A percentile compares a stretch with the other conserved stretches of the same genome.
phyloP scores from a whole-genome alignment of 2,888 invertebrate species.

The Diaphora mendica region DNA sequence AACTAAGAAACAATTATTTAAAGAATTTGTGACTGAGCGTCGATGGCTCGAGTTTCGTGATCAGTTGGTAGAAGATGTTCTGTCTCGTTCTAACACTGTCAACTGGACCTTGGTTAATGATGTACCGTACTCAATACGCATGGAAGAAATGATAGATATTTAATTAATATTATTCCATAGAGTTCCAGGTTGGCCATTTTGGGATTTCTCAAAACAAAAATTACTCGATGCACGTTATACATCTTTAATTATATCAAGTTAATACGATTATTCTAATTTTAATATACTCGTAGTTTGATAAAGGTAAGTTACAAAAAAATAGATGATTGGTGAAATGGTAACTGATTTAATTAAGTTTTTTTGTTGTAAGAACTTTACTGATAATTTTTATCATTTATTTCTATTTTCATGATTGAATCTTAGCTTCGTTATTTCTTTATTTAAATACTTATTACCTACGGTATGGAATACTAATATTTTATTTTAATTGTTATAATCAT shows the following conservation, averaged over 20 bases:
- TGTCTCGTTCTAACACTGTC: slow-evolving; percentile 78
- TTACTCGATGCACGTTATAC: not conserved
- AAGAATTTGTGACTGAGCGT: slow-evolving; percentile 82
- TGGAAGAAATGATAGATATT: slow-evolving; percentile 84
- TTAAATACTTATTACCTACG: not conserved
- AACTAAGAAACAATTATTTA: slow-evolving; percentile 84
- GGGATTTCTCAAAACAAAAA: not conserved
- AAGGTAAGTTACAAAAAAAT: not conserved
- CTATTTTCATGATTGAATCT: not conserved
- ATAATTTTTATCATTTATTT: not conserved
- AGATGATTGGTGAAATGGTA: not conserved
- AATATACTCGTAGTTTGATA: too few species aligned
- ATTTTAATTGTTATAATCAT: slow-evolving; percentile 9
- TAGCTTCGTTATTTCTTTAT: not conserved
- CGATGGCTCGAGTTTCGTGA: slow-evolving; percentile 86
- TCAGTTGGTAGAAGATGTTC: slow-evolving; percentile 79
- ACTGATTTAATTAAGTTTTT: not conserved
- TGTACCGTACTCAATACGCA: slow-evolving; percentile 88
- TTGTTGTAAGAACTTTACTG: not conserved
- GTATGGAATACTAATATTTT: slow-evolving; percentile 4
- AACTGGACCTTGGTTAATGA: slow-evolving; percentile 87
- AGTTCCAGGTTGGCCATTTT: not conserved
- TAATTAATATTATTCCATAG: slow-evolving; percentile 42
- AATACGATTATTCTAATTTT: not conserved
- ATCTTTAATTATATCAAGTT: not conserved